Conservation (phyloP, 2,888 invertebrate species). For the Odontomyia ornata region DNA sequence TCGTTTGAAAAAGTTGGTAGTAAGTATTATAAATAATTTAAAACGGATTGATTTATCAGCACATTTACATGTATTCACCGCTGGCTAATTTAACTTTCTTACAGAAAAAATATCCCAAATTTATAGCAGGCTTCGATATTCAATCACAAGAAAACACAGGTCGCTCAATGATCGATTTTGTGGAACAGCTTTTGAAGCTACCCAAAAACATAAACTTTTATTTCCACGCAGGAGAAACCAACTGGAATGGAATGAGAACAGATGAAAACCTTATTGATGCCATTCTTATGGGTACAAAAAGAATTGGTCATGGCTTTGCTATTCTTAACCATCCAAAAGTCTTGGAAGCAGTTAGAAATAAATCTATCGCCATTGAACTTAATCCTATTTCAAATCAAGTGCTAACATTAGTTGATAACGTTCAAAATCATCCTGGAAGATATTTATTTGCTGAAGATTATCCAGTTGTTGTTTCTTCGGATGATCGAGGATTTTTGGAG, state of each 20-base stretch:
- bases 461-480: constrained; percentile 80
- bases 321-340: constrained; percentile 77
- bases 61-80: too few species aligned
- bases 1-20: constrained; percentile 57
- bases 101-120: constrained; percentile 68
- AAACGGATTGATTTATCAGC: too few species aligned
- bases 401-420: constrained; percentile 73
- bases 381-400: constrained; percentile 84
- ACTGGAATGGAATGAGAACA: constrained; percentile 73
- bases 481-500: constrained; percentile 83
- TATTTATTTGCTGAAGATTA: constrained; percentile 71
- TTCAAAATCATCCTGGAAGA: constrained; percentile 79
- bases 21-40: constrained; percentile 49
- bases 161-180: constrained; percentile 70
- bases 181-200: constrained; percentile 66
- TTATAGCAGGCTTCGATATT: constrained; percentile 81
- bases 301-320: constrained; percentile 83
- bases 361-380: constrained; percentile 76
- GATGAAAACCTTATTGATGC: constrained; percentile 83
- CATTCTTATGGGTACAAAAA: constrained; percentile 74
- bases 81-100: too few species aligned
- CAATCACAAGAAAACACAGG: constrained; percentile 83
- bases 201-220: constrained; percentile 71
- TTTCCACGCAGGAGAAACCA: constrained; percentile 85
- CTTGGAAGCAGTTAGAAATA: constrained; percentile 67